Evolutionary conservation across 2,888 invertebrate species (phyloP).

Genomic region (Desoria tigrina): DNA sequence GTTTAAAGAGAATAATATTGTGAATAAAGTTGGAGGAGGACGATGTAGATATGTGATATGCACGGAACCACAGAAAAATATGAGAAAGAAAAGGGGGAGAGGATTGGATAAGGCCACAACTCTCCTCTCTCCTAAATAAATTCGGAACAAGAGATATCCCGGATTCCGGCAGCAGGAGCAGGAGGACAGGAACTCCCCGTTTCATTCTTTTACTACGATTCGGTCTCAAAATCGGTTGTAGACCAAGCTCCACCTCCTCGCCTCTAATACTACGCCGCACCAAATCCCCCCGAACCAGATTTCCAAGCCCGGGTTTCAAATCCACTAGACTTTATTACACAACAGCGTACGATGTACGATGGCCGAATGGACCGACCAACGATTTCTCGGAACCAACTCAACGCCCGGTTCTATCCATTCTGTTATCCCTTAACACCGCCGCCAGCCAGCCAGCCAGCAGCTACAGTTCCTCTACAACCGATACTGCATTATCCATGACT

Average conservation of each 20-base stretch:
- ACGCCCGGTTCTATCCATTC: constrained; percentile 10
- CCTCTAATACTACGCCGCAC: constrained; percentile 38
- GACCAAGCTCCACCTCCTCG: constrained; percentile 50
- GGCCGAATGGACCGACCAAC: constrained; percentile 1
- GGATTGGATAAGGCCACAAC: constrained; percentile 28
- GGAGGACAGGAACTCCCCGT: constrained; percentile 17
- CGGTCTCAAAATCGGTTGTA: constrained; percentile 52
- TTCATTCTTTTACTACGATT: constrained; percentile 53
- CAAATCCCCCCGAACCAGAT: neutral
- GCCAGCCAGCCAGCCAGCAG: constrained; percentile 1
- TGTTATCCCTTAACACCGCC: constrained; percentile 4
- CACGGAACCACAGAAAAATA: neutral
- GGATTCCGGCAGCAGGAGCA: constrained; percentile 36
- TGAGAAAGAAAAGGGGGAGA: constrained; percentile 24
- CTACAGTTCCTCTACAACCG: no score
- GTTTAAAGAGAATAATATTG: constrained; percentile 13
- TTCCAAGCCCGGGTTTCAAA: constrained; percentile 8
- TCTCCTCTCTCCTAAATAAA: constrained; percentile 12
- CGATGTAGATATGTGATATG: neutral
- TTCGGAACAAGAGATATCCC: constrained; percentile 37
- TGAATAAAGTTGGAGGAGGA: constrained; percentile 9
- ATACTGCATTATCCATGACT: no score
- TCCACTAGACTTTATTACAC: neutral
- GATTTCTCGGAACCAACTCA: constrained; percentile 9
- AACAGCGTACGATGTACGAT: neutral